phyloP scores from a whole-genome alignment of 2,113 vertebrate species.

The Acrocephalus kingi region DNA sequence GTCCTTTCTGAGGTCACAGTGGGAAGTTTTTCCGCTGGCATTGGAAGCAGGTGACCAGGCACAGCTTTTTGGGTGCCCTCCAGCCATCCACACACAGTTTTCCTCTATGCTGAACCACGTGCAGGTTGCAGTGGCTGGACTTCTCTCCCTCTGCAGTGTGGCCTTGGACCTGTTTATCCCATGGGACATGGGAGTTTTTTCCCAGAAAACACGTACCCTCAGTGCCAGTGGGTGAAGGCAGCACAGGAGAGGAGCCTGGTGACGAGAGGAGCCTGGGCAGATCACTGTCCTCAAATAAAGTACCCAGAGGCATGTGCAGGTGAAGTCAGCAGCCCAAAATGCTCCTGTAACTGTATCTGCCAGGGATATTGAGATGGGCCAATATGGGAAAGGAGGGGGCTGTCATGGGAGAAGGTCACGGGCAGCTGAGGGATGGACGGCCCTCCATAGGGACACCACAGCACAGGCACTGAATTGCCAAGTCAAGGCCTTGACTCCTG shows the following conservation, averaged over 20 bases:
- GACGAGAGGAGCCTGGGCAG: background rate
- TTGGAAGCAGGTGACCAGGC: background rate
- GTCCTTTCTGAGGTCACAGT: accelerated
- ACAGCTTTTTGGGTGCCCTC: background rate
- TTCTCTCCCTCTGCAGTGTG: background rate
- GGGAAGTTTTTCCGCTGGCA: background rate
- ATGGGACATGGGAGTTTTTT: accelerated
- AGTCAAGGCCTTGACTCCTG: background rate
- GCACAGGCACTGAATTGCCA: background rate
- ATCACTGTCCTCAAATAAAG: background rate
- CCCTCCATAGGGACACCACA: accelerated
- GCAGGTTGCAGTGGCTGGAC: background rate
- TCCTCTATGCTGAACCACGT: accelerated
- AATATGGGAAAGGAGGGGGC: background rate
- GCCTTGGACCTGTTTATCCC: background rate
- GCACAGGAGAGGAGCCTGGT: background rate
- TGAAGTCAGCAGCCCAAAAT: conserved; percentile 7
- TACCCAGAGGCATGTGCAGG: background rate
- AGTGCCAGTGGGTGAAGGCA: background rate
- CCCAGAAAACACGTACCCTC: background rate
- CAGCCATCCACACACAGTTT: background rate
- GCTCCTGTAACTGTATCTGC: background rate
- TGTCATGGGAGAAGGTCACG: background rate
- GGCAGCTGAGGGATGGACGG: background rate
- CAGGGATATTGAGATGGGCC: background rate